Conservation (phyloP, 2,888 invertebrate genomes). For the Uloborus plumipes region DNA sequence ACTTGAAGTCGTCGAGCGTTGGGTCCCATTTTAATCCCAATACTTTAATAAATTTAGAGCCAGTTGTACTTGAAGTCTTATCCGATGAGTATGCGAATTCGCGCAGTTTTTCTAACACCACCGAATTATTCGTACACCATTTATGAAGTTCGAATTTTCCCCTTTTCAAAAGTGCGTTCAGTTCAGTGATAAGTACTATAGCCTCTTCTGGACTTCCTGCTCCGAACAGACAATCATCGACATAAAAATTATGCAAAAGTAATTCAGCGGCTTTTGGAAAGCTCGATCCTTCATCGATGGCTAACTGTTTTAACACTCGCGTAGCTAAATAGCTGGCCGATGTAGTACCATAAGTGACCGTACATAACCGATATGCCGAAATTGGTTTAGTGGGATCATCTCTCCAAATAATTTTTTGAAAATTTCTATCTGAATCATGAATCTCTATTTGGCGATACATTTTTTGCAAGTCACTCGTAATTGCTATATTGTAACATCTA, state of each 20-base stretch:
- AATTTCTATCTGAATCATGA: neutral
- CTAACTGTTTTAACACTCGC: neutral
- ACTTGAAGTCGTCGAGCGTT: neutral
- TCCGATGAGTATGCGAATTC: too few relatives aligned
- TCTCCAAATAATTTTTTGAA: constrained; percentile 13
- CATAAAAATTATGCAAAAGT: constrained; percentile 1
- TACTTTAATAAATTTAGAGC: neutral
- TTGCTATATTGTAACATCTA: neutral
- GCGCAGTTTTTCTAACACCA: too few relatives aligned
- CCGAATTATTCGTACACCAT: neutral
- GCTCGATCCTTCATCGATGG: neutral
- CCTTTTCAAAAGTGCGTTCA: neutral
- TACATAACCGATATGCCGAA: neutral
- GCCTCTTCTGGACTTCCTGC: neutral
- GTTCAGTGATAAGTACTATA: neutral
- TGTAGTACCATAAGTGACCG: constrained; percentile 19
- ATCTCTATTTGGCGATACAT: constrained; percentile 28
- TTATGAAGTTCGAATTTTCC: constrained; percentile 17
- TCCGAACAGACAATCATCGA: neutral
- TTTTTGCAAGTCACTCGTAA: constrained; percentile 3
- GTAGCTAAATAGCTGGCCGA: neutral
- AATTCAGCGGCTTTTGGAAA: neutral
- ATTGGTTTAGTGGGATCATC: neutral
- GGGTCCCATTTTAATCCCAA: constrained; percentile 9
- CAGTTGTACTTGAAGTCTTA: neutral